Evolutionary conservation across 2,888 invertebrate species (phyloP), one percentile per base, ranked within the genome.

Genomic region (Pachymerium ferrugineum): DNA sequence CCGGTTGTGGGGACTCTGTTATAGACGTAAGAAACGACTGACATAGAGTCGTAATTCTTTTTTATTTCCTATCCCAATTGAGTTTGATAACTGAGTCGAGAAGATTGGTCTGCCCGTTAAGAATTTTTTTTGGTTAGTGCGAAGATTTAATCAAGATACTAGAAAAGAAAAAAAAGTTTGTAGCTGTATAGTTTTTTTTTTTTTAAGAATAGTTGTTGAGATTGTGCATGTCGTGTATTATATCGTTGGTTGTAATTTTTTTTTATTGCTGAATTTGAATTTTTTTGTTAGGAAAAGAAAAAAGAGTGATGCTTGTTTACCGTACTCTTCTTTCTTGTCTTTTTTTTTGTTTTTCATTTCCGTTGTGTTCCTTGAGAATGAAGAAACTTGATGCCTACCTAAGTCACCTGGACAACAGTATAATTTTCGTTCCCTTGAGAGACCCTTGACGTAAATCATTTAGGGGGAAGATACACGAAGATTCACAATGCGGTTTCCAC

Each of bases 1-100:
- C 77, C 29, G 76, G 75, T 8, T 77, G 74, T 71, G 77, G 76
- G 8, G 77, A 77, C 71, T 76, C 77, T n/a, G 75, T 77, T n/a
- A 75, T 76, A 31, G 74, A 75, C 35, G 73, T 73, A 68, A 73
- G 73, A 25, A 72, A 47, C 25, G 30, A 30, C 28, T 62, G 62
- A 28, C 25, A 62, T 62, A 14, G 25, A 62, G 62, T 62, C 28
- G 62, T 62, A 62, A 62, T 28, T 62, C 62, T 62, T 62, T 62
- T 62, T 62, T 62, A 25, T 62, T 5, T 16, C 33, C 1, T 30
- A 33, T 69, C 19, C 22, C 70, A 33, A 33, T 69, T 33, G 70
- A 31, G 70, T 62, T 62, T 62, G 62, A 10, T 54, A 54, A 22
- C 47, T 19, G 6, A 25, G 8, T 14, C 22, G 4, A 62, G 28